These are phyloP conservation scores for Uloborus diversus DNA, from an alignment of 1,140 invertebrate genomes.

Conservation along the genomic window DNA sequence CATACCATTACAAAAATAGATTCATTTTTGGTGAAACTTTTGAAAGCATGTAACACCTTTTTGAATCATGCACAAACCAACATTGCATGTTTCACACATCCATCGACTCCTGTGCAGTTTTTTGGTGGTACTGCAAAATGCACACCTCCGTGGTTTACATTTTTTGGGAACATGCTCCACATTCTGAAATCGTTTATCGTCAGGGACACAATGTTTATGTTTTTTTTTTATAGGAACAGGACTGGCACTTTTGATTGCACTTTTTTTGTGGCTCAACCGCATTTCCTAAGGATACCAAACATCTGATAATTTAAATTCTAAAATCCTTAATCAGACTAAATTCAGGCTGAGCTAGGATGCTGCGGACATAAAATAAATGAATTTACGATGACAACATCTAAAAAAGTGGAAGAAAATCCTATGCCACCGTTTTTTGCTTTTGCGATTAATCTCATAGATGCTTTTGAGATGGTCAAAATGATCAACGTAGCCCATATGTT, in stretches of 20 bases:
- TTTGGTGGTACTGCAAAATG: conserved; percentile 1
- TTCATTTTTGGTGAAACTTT: not conserved
- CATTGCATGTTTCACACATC: not conserved
- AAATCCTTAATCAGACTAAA: not conserved
- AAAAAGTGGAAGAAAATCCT: not conserved
- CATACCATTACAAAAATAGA: too few species aligned
- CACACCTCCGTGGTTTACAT: conserved; percentile 1
- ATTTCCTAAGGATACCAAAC: not conserved
- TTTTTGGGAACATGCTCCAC: not conserved
- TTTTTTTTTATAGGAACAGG: not conserved
- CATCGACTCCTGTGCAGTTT: not conserved
- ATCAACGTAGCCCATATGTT: conserved; percentile 5
- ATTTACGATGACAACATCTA: not conserved
- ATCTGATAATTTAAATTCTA: not conserved
- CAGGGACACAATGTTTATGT: not conserved
- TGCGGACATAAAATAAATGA: not conserved
- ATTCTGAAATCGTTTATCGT: not conserved
- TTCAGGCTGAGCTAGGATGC: not conserved
- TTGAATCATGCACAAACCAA: not conserved
- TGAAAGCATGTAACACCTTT: not conserved
- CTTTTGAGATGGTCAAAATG: conserved; percentile 26
- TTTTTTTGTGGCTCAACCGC: not conserved
- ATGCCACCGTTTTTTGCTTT: not conserved
- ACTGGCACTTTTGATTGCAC: not conserved
- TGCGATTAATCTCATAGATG: not conserved